Evolutionary conservation across 2,113 vertebrate species (phyloP), one percentile per base, ranked within the genome.

Genomic region (Malurus alboscapulatus): DNA sequence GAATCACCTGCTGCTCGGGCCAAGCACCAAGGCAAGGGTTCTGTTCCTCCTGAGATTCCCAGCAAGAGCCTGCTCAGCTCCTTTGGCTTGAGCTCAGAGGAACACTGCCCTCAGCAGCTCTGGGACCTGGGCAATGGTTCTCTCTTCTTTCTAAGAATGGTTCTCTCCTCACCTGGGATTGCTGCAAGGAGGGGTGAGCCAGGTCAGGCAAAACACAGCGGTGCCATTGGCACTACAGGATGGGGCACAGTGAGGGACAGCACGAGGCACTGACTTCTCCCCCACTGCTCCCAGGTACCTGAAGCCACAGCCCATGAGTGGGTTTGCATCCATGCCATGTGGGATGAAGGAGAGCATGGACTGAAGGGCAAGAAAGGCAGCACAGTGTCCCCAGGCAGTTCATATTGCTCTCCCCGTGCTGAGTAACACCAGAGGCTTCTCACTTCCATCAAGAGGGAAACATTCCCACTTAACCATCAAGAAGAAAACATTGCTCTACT

Each of bases 11-110:
- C 69, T n/a, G 2, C 45, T 57, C 68, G 48, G 36, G 29, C 29
- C 51, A 21, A 53, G 55, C 0, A 1, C 24, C 0, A 0, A 77
- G 51, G 21, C 5, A 1, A 62, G 36, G 57, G 50, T 48, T 36
- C 29, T 21, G 14, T 0, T 32, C 71, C 75, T 24, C 76, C 32
- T 3, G 34, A 36, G 44, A 24, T 38, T 3, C 9, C 9, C 58
- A 54, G 34, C 4, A 19, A 38, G 30, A 0, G 8, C 22, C 53
- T 3, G 1, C 67, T n/a, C 26, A 32, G 44, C 51, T 81, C 4
- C 0, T 17, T 3, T 2, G 3, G 10, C 38, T 42, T 6, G 32
- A 58, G 34, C 42, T 66, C 20, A 7, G 22, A 40, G 50, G 2
- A 66, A 22, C 62, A 8, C 63, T 0, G 2, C 3, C 16, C 57